Conservation (phyloP, 2,797 vertebrate genomes). For the Rhinichthys osculus region DNA sequence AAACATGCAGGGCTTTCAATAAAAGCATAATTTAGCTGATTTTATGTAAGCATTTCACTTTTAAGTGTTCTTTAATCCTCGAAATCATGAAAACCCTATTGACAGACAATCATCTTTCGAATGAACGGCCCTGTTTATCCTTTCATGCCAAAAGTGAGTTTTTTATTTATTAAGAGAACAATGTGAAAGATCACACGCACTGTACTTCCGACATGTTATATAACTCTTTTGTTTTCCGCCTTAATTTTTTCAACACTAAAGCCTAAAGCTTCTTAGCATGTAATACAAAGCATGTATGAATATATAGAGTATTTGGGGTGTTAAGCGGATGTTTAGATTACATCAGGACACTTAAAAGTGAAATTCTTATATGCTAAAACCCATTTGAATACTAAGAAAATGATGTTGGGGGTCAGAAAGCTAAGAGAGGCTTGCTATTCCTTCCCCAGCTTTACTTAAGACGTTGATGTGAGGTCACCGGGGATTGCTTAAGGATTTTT, state of each 20-base stretch:
- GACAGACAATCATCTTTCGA: background rate
- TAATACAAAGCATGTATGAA: conserved; percentile 51
- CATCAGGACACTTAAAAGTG: conserved; percentile 15
- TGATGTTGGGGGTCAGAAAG: background rate
- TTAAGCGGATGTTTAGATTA: conserved; percentile 30
- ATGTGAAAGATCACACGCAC: conserved; percentile 11
- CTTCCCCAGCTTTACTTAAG: conserved; percentile 56
- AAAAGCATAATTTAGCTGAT: background rate
- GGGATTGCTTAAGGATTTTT: conserved; percentile 57
- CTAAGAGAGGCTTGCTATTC: background rate
- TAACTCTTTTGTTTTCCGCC: conserved; percentile 64
- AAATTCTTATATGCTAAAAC: conserved; percentile 21
- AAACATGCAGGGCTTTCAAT: no score
- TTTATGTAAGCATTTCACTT: conserved; percentile 3
- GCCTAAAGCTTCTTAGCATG: conserved; percentile 64
- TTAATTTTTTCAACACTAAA: conserved; percentile 49
- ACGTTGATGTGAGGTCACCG: conserved; percentile 64
- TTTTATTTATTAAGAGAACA: background rate
- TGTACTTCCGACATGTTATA: conserved; percentile 36
- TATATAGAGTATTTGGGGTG: conserved; percentile 44
- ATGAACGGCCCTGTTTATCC: conserved; percentile 8
- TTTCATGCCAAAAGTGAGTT: conserved; percentile 8
- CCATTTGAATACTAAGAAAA: conserved; percentile 6
- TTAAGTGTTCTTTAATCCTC: conserved; percentile 4
- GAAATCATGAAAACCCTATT: background rate